Base-by-base conservation (phyloP, 2,113 vertebrate species). In the Indicator indicator region DNA sequence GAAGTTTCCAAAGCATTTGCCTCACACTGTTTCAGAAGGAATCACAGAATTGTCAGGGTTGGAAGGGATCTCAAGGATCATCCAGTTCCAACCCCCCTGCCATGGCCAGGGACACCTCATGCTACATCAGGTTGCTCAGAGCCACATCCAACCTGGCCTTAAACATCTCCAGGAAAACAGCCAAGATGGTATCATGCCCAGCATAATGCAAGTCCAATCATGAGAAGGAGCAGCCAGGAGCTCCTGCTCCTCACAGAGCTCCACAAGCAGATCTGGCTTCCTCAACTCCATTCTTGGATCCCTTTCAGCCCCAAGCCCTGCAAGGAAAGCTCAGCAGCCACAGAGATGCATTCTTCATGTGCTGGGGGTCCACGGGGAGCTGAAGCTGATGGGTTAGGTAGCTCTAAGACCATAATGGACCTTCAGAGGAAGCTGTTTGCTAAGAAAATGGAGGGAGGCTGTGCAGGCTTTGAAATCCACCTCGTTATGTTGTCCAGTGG, bases 381-480 rank as follows among this genome's bases (percentile, higher is more conserved):
- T 0, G 1, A 11, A 19, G 19, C 36, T 3, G 16, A 12, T 2
- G 42, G 55, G 21, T 44, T 63, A n/a, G 0, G 7, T 2, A 11
- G 18, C 42, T 21, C 74, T 63, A 17, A 68, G 75, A 13, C 15
- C 3, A 0, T 7, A 8, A 40, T 21, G 20, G 55, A 73, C 11
- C 7, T 58, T 36, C 36, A 3, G 16, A 12, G 58, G 50, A 48
- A 64, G 38, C 12, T 3, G 0, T 56, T 70, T 58, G 70, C 52
- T 13, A 24, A 16, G n/a, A 27, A 16, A 40, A 77, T 1, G 15
- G 12, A 32, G 60, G 65, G 42, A 80, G 48, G 60, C 13, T 42
- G 32, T 3, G 1, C 2, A 2, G 4, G 28, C 48, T 70, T 56
- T 11, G 32, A 60, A 88, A 65, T 36, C 56, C 27, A 5, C 13